Evolutionary conservation across 2,113 vertebrate genomes (phyloP).

Genomic region (Forbesichthys agassizii): DNA sequence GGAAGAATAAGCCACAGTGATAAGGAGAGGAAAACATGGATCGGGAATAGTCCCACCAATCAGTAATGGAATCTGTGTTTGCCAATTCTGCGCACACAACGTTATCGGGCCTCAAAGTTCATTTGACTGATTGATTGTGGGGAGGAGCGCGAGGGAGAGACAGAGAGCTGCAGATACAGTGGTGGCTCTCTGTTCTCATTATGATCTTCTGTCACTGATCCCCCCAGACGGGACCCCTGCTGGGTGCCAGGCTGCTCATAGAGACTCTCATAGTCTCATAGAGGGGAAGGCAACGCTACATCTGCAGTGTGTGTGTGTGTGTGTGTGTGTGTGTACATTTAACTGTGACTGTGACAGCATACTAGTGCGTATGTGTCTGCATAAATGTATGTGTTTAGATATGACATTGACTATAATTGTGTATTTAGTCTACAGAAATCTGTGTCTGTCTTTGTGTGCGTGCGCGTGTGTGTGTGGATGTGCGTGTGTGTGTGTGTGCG

Average conservation of each 20-base stretch:
- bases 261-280: background rate
- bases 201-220: too few species aligned
- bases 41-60: background rate
- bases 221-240: background rate
- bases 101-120: background rate
- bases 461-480: slow-evolving; percentile 21
- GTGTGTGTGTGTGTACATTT: background rate
- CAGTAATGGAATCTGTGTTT: background rate
- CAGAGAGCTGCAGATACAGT: too few species aligned
- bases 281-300: background rate
- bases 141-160: too few species aligned
- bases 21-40: background rate
- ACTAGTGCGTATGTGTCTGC: background rate
- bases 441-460: slow-evolving; percentile 1
- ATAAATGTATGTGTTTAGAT: background rate
- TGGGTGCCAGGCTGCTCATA: background rate
- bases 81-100: background rate
- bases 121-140: background rate
- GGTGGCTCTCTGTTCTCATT: too few species aligned
- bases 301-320: background rate
- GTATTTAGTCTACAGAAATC: background rate
- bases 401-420: background rate
- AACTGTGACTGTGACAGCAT: background rate
- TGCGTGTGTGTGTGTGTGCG: slow-evolving; percentile 18
- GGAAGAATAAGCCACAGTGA: background rate